Evolutionary conservation across 2,113 vertebrate genomes (phyloP), one percentile per base, ranked within the genome.

Genomic region (Vulpes ferrilata): DNA sequence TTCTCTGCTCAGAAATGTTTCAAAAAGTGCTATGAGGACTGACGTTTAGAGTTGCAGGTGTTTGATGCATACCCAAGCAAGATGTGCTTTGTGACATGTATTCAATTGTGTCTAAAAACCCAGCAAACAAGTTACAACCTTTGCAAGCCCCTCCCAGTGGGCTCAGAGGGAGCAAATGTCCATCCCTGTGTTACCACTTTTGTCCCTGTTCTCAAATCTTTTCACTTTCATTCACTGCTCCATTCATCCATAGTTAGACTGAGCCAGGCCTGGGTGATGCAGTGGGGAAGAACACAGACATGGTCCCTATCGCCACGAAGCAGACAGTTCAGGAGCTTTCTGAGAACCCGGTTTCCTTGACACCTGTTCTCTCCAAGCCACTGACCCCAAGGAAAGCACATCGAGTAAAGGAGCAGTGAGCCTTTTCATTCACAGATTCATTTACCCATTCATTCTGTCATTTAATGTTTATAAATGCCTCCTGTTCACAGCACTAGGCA

Each of bases 1-100:
- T 25, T 43, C 64, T 88, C 30, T 86, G 73, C 48, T 55, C 65
- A 93, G 51, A 90, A 92, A 53, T 73, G 64, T 78, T 96, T 93
- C 90, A 59, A 32, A 23, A 76, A 67, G 22, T 55, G 79, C 22
- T 43, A 0, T 67, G 60, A 55, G 6, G 22, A 48, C 51, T 79
- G 20, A 95, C 64, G 27, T 90, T 60, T 35, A 73, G 4, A 87
- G 93, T 12, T 74, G 87, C 55, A 55, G 10, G 2, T 32, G 15
- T 16, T 64, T 27, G 48, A 51, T 20, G 35, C 23, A n/a, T 55
- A 73, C 2, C 55, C 87, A 81, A 93, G n/a, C n/a, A 90, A 81
- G 90, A 78, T 5, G 8, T n/a, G 11, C 32, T 22, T 5, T 35
- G 43, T 59, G 48, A 86, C 48, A 19, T 25, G 13, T 48, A 60